phyloP scores from a whole-genome alignment of 2,888 invertebrate genomes.

The Cordilura impudica region DNA sequence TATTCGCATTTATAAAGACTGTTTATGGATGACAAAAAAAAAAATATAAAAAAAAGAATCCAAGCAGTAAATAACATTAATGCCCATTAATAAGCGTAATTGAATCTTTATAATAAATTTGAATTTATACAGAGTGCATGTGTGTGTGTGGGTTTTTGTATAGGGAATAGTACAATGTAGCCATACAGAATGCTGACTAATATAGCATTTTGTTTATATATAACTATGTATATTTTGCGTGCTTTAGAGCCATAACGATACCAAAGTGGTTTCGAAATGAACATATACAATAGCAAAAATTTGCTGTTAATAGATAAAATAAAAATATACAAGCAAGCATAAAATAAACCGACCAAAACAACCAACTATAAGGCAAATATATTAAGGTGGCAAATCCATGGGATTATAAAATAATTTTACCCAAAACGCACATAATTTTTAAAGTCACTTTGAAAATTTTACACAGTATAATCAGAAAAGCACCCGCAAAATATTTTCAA shows the following conservation, averaged over 20 bases:
- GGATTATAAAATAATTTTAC: slow-evolving; percentile 66
- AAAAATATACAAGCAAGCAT: slow-evolving; percentile 31
- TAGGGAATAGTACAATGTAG: slow-evolving; percentile 41
- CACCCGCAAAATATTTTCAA: no score
- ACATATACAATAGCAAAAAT: slow-evolving; percentile 39
- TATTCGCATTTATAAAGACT: slow-evolving; percentile 7
- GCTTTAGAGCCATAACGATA: slow-evolving; percentile 48
- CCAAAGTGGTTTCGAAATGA: slow-evolving; percentile 51
- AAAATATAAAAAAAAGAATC: slow-evolving; percentile 32
- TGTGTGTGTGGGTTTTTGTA: slow-evolving; percentile 11
- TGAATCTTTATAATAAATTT: slow-evolving; percentile 64
- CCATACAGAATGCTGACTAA: not conserved
- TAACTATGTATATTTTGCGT: slow-evolving; percentile 2
- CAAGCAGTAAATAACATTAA: slow-evolving; percentile 63
- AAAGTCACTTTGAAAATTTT: no score
- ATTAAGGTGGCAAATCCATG: slow-evolving; percentile 38
- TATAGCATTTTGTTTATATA: not conserved
- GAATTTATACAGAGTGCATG: slow-evolving; percentile 32
- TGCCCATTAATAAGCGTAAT: slow-evolving; percentile 63
- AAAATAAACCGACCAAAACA: slow-evolving; percentile 16
- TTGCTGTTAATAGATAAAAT: slow-evolving; percentile 54
- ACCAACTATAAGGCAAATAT: slow-evolving; percentile 2
- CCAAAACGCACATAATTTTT: slow-evolving; percentile 64
- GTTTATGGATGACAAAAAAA: slow-evolving; percentile 57
- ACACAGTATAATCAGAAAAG: no score